Base-by-base conservation (phyloP, 2,888 invertebrate species). In the Xylophagus ater region DNA sequence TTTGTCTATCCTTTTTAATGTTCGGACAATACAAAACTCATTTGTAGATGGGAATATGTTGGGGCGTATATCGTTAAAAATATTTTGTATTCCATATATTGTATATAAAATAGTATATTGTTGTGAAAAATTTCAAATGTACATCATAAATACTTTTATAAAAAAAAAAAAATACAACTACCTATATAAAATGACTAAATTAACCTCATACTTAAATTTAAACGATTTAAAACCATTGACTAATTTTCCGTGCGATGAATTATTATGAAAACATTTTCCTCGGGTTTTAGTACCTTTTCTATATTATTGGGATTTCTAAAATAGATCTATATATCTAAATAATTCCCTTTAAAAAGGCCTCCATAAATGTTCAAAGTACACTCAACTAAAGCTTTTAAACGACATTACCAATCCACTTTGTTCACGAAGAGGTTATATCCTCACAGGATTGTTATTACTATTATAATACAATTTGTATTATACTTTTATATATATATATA, bases 201-300 rank as follows among this genome's bases (percentile, higher is more conserved):
- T 9, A 5, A 21, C 9, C 9, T 21, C 21, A 21, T 21, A 21
- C 6, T 21, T 21, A 9, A 9, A 7, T 9, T 9, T 5, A 9
- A 21, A 21, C 21, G 32, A 44, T 43, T 40, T 37, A 35, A 41
- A 44, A 49, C 51, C 49, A 51, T 50, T 50, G 51, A 45, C 47
- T 48, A 48, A 47, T 51, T 49, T 48, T 30, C 42, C 42, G 30
- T 41, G 46, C 45, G 49, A 51, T 51, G 51, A 51, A 47, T 51
- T 51, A 51, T 51, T n/a, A n/a, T 49, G 44, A 47, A 47, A 44
- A 48, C 46, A 48, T 50, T 48, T n/a, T n/a, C n/a, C n/a, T 44
- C 48, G 44, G 46, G 46, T 51, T 51, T 51, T 50, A 50, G 49
- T 51, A 50, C 51, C 49, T 45, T 43, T 46, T 14, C 15, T 13